Evolutionary conservation across 1,140 invertebrate genomes (phyloP).

Genomic region (Camponotus pennsylvanicus): DNA sequence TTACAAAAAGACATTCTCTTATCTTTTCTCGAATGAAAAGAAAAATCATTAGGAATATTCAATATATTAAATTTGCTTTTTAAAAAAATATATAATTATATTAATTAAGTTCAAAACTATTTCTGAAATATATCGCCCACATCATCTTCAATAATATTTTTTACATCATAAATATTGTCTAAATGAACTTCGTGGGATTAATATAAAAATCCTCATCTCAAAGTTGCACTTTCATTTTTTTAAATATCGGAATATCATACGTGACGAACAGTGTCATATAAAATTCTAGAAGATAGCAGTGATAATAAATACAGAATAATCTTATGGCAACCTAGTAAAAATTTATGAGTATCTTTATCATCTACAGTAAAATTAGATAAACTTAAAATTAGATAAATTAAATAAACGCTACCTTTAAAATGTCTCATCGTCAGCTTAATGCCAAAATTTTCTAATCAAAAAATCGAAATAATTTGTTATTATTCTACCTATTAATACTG

Average conservation of each 20-base stretch:
- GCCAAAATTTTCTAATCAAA: background rate
- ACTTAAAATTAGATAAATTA: background rate
- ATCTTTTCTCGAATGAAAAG: background rate
- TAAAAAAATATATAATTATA: background rate
- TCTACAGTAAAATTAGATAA: background rate
- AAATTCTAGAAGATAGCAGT: background rate
- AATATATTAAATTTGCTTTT: background rate
- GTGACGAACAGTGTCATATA: background rate
- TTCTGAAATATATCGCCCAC: background rate
- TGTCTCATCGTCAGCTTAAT: background rate
- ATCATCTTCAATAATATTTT: background rate
- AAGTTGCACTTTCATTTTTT: background rate
- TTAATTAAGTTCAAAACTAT: constrained; percentile 1
- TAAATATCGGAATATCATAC: constrained; percentile 24
- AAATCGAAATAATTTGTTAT: background rate
- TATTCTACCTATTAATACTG: background rate
- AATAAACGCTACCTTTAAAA: background rate
- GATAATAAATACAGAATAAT: background rate
- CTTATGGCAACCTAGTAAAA: background rate
- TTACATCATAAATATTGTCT: background rate
- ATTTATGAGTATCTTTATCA: constrained; percentile 22
- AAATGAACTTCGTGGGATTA: constrained; percentile 7
- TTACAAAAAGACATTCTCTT: background rate
- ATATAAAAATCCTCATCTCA: background rate
- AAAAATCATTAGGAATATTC: background rate